These are phyloP conservation scores for Cyphomyrmex costatus DNA, from an alignment of 1,140 invertebrate genomes.

Conservation along the genomic window DNA sequence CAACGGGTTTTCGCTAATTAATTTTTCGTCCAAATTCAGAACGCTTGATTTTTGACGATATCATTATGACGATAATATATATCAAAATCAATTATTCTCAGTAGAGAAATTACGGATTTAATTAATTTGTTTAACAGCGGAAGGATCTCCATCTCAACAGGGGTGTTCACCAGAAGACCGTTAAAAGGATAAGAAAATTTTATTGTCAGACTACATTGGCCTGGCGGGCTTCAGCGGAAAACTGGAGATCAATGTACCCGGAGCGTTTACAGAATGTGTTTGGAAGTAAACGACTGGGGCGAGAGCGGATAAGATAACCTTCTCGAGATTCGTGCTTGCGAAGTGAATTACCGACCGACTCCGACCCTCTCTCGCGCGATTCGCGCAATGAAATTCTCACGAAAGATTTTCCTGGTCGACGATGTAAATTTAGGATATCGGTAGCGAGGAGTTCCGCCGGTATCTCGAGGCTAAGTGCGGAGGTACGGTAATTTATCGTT, in stretches of 20 bases:
- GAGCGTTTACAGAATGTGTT: slow-evolving; percentile 65
- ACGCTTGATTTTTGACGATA: not conserved
- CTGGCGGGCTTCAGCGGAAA: slow-evolving; percentile 42
- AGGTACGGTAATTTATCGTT: slow-evolving; percentile 61
- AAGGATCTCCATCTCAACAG: not conserved
- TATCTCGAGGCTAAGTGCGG: slow-evolving; percentile 63
- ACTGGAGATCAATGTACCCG: slow-evolving; percentile 63
- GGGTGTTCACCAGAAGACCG: not conserved
- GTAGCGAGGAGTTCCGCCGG: slow-evolving; percentile 59
- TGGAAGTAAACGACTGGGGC: slow-evolving; percentile 54
- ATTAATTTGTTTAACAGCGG: slow-evolving; percentile 38
- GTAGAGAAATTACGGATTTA: slow-evolving; percentile 11
- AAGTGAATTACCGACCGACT: slow-evolving; percentile 55
- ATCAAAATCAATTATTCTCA: slow-evolving; percentile 18
- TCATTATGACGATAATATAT: not conserved
- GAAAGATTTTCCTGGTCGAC: slow-evolving; percentile 59
- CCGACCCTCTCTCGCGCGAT: slow-evolving; percentile 30
- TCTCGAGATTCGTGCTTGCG: slow-evolving; percentile 48
- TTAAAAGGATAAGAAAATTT: slow-evolving; percentile 62
- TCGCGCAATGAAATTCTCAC: slow-evolving; percentile 64
- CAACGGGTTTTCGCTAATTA: not conserved
- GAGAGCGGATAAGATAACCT: slow-evolving; percentile 54
- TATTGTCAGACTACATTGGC: slow-evolving; percentile 51
- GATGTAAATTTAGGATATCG: slow-evolving; percentile 66
- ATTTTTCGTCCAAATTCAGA: not conserved